These are phyloP conservation scores for Helicoverpa zea DNA, from an alignment of 1,140 invertebrate genomes.

Conservation along the genomic window DNA sequence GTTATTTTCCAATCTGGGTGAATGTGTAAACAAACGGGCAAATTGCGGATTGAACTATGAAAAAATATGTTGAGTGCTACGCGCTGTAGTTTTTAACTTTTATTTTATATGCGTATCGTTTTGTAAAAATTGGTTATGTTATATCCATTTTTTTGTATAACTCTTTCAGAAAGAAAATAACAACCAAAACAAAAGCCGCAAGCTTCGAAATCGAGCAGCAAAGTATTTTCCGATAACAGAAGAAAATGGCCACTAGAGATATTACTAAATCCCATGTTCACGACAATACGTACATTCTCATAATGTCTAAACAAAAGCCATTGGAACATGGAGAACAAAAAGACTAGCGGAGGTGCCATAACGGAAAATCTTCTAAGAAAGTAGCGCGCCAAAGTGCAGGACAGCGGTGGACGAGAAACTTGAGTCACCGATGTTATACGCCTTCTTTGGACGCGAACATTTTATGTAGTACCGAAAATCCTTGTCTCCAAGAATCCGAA, in stretches of 20 bases:
- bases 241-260: constrained; percentile 54
- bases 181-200: constrained; percentile 36
- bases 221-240: constrained; percentile 59
- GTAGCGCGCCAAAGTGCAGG: too few species aligned
- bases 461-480: too few species aligned
- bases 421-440: too few species aligned
- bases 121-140: neutral
- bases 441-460: too few species aligned
- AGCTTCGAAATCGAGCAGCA: constrained; percentile 23
- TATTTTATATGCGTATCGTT: neutral
- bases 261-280: constrained; percentile 66
- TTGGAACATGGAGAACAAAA: constrained; percentile 24
- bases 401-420: too few species aligned
- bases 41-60: neutral
- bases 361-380: too few species aligned
- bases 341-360: too few species aligned
- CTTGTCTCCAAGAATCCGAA: too few species aligned
- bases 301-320: constrained; percentile 70
- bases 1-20: neutral
- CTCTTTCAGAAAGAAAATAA: constrained; percentile 28
- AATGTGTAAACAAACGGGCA: neutral
- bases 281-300: constrained; percentile 65
- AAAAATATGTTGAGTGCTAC: neutral
- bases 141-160: neutral
- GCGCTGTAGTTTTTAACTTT: neutral